Base-by-base conservation (phyloP, 1,140 invertebrate genomes). In the Magallana angulata region DNA sequence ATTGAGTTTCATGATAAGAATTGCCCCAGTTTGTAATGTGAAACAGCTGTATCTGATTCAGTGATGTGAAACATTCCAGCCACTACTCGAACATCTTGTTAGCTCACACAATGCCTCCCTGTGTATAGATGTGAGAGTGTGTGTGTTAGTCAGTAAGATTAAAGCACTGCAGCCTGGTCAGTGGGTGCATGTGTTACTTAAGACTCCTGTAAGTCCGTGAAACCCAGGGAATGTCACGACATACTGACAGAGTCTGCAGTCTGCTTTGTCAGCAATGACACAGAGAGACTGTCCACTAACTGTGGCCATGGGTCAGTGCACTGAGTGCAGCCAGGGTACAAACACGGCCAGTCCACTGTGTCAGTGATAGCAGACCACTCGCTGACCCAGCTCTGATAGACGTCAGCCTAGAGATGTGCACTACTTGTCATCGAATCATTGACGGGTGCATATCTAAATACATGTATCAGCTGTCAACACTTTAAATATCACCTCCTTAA, bases 11-110 rank as follows among this genome's bases (percentile, higher is more conserved):
- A 24, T 24, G 24, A 24, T 24, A 71, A 24, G 4, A 30, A 71
- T 36, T 36, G 68, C 24, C 68, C 24, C 24, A 76, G 24, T 30
- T 76, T 76, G 48, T 76, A 48, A 48, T 48, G 9, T 30, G 24
- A 12, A 76, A 30, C 68, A 76, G 68, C 68, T 76, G 68, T 76
- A 12, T 76, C 68, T 30, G 68, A 76, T 76, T 76, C 68, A 76
- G 9, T 76, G 24, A 36, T 30, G 68, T 76, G 11, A 76, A 76
- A 76, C 68, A 76, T 76, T 76, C 68, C 68, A 76, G 68, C 68
- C 12, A 36, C 68, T 36, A 30, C 68, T 30, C 48, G 24, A 71
- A 18, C 64, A 36, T 76, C 68, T 76, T 76, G 5, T 36, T 30
- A 48, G 36, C 36, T 12, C 0, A 36, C 7, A 76, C 68, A 71